Percentiles rank a stretch among this genome's conserved stretches.
These are phyloP conservation scores for Danionella dracula DNA, from an alignment of 2,797 vertebrate species.

Conservation along the genomic window DNA sequence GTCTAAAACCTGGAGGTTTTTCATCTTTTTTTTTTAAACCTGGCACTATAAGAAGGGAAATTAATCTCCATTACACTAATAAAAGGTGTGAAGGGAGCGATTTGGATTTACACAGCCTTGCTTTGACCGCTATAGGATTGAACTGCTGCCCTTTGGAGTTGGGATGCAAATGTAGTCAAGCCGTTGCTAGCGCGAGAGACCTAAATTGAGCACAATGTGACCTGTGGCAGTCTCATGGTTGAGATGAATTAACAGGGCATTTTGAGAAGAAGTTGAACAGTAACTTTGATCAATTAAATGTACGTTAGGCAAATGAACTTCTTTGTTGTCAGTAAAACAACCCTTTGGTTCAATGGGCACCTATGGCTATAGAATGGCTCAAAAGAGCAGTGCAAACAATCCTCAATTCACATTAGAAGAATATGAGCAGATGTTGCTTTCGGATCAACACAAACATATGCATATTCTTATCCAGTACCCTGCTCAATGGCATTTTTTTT, in stretches of 20 bases:
- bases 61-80: slow-evolving; percentile 70
- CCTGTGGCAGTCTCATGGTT: slow-evolving; percentile 60
- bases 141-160: slow-evolving; percentile 63
- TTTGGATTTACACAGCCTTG: slow-evolving; percentile 59
- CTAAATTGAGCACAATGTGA: slow-evolving; percentile 67
- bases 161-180: slow-evolving; percentile 32
- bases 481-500: background rate
- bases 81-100: slow-evolving; percentile 50
- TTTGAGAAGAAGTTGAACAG: slow-evolving; percentile 52
- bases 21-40: slow-evolving; percentile 61
- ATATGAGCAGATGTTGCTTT: slow-evolving; percentile 29
- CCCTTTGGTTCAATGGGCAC: slow-evolving; percentile 12
- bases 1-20: slow-evolving; percentile 44
- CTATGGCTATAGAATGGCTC: slow-evolving; percentile 24
- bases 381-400: slow-evolving; percentile 4
- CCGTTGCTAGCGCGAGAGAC: slow-evolving; percentile 61
- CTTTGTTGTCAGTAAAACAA: slow-evolving; percentile 16
- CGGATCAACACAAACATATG: slow-evolving; percentile 2
- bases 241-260: slow-evolving; percentile 69
- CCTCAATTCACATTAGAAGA: slow-evolving; percentile 9
- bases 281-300: slow-evolving; percentile 46
- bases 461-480: background rate
- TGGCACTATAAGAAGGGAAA: slow-evolving; percentile 64
- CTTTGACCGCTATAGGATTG: slow-evolving; percentile 63
- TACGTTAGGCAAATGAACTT: slow-evolving; percentile 37